These are phyloP conservation scores for Spodoptera frugiperda DNA, from an alignment of 1,140 invertebrate species.

Conservation along the genomic window DNA sequence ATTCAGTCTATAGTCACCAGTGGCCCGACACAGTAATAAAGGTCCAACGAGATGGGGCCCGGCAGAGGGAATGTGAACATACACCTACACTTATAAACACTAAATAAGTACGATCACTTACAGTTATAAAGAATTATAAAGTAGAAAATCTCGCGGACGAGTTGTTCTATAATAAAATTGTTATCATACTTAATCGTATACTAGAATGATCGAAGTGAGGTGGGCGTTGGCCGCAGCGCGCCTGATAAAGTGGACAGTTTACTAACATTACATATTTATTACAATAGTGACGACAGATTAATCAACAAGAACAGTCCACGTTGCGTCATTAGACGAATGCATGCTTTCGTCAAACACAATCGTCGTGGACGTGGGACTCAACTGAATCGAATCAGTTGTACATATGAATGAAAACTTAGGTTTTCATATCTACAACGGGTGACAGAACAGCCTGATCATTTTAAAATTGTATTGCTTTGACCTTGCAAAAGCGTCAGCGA, in stretches of 20 bases:
- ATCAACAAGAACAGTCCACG: too few relatives aligned
- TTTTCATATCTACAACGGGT: too few relatives aligned
- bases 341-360: too few relatives aligned
- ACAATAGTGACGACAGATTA: too few relatives aligned
- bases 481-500: too few relatives aligned
- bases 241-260: conserved; percentile 4
- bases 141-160: conserved; percentile 23
- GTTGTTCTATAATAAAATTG: conserved; percentile 27
- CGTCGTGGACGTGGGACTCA: too few relatives aligned
- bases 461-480: too few relatives aligned
- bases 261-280: neutral
- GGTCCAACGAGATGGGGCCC: conserved; percentile 21
- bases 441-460: too few relatives aligned
- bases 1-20: conserved; percentile 41
- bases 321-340: too few relatives aligned
- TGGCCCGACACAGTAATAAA: conserved; percentile 6
- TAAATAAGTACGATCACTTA: conserved; percentile 39
- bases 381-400: too few relatives aligned
- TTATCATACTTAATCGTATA: conserved; percentile 42
- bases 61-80: conserved; percentile 37
- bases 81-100: conserved; percentile 29
- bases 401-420: too few relatives aligned
- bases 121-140: conserved; percentile 29
- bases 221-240: conserved; percentile 29
- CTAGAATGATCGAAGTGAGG: conserved; percentile 45